Evolutionary conservation across 2,797 vertebrate genomes (phyloP).

Genomic region (Pelodytes ibericus): DNA sequence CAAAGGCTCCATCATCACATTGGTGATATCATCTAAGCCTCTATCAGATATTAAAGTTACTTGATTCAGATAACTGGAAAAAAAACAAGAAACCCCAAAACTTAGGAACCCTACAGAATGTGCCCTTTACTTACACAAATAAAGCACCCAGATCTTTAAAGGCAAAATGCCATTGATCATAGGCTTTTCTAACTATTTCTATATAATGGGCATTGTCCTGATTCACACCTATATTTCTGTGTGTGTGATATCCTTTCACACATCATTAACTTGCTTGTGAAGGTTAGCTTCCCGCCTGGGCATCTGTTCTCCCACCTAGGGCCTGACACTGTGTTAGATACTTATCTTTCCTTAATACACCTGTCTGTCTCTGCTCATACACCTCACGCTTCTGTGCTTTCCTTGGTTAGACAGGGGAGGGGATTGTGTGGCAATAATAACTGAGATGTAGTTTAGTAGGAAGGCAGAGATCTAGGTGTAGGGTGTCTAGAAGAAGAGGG

Average conservation of each 20-base stretch:
- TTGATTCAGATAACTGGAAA: neutral
- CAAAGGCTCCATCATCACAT: slow-evolving; percentile 33
- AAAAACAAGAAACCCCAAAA: neutral
- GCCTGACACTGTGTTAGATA: neutral
- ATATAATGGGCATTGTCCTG: neutral
- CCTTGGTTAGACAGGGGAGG: slow-evolving; percentile 31
- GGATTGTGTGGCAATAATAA: slow-evolving; percentile 43
- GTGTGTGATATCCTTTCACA: slow-evolving; percentile 33
- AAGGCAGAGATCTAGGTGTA: slow-evolving; percentile 55
- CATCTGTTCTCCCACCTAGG: slow-evolving; percentile 32
- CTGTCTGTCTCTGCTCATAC: slow-evolving; percentile 23
- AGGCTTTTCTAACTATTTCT: neutral
- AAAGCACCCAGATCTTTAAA: no score
- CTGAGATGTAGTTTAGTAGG: slow-evolving; percentile 34
- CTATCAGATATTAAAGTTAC: neutral
- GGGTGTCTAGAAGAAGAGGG: slow-evolving; percentile 54
- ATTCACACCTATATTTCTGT: neutral
- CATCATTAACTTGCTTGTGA: slow-evolving; percentile 42
- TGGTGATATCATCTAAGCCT: slow-evolving; percentile 15
- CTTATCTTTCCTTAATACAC: neutral
- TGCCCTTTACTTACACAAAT: no score
- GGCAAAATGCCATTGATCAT: no score
- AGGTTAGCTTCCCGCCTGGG: slow-evolving; percentile 17
- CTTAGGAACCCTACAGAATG: no score
- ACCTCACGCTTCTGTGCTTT: slow-evolving; percentile 37